Evolutionary conservation across 2,797 vertebrate genomes (phyloP).

Genomic region (Pithecia hirsuta): DNA sequence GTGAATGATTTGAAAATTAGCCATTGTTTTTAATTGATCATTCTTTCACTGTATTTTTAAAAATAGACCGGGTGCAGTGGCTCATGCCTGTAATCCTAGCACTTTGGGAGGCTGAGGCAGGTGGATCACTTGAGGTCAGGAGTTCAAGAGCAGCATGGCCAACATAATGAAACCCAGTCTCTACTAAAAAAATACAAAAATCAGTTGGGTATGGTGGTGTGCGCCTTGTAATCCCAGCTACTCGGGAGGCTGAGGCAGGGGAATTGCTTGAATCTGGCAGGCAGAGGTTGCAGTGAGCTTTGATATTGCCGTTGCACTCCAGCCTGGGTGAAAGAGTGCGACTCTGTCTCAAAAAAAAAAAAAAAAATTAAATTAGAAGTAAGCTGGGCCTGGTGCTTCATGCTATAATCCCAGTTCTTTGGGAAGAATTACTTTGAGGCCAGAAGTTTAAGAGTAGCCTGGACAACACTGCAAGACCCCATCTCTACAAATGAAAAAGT

Average conservation of each 20-base stretch:
- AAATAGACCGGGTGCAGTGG: not conserved
- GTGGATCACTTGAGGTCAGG: not conserved
- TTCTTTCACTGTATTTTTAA: not conserved
- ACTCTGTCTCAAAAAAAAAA: not conserved
- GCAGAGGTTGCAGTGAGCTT: not conserved
- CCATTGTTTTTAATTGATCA: not conserved
- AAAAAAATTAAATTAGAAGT: too few species aligned
- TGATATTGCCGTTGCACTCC: not conserved
- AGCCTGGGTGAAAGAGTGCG: not conserved
- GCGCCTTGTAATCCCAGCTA: not conserved
- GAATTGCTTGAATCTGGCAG: not conserved
- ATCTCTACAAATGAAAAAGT: not conserved
- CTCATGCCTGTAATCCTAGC: not conserved
- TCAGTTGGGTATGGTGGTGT: not conserved
- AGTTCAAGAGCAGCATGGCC: not conserved
- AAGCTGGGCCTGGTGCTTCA: not conserved
- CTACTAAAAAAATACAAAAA: not conserved
- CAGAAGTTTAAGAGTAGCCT: not conserved
- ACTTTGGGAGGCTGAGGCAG: not conserved
- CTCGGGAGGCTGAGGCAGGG: not conserved
- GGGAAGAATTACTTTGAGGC: not conserved
- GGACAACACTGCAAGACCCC: not conserved
- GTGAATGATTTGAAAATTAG: constrained; percentile 19
- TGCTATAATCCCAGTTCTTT: not conserved
- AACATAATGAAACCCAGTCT: not conserved